Evolutionary conservation across 2,888 invertebrate species (phyloP).

Genomic region (Tethea ocularis): DNA sequence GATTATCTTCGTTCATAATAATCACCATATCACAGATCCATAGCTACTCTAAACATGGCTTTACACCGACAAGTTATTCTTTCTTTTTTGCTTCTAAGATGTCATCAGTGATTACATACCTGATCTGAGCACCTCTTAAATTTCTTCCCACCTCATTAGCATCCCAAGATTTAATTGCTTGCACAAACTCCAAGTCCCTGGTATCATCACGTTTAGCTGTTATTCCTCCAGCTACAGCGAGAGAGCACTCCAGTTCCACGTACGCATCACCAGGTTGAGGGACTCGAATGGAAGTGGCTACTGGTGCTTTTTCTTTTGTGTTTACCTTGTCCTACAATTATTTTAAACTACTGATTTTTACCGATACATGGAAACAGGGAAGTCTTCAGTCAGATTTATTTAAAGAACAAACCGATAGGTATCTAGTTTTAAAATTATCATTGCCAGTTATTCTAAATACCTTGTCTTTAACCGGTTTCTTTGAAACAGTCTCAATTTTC

Average conservation of each 20-base stretch:
- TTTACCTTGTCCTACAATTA: conserved; percentile 25
- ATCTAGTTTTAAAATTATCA: too few species aligned
- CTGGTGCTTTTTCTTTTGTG: conserved; percentile 43
- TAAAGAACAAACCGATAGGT: too few species aligned
- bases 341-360: too few species aligned
- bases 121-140: conserved; percentile 56
- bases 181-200: conserved; percentile 53
- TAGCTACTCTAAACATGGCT: too few species aligned
- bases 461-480: conserved; percentile 57
- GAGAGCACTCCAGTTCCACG: conserved; percentile 62
- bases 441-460: conserved; percentile 20
- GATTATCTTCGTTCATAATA: too few species aligned
- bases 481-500: conserved; percentile 40
- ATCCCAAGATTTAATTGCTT: conserved; percentile 57
- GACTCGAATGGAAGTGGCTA: conserved; percentile 16
- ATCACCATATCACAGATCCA: too few species aligned
- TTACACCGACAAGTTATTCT: too few species aligned
- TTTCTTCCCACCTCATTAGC: conserved; percentile 58
- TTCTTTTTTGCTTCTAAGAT: not conserved
- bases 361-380: too few species aligned
- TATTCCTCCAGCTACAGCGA: conserved; percentile 51
- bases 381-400: too few species aligned
- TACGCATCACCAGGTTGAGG: conserved; percentile 64
- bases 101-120: conserved; percentile 38
- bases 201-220: conserved; percentile 56